Evolutionary conservation across 2,888 invertebrate species (phyloP).

Genomic region (Synergus gifuensis): DNA sequence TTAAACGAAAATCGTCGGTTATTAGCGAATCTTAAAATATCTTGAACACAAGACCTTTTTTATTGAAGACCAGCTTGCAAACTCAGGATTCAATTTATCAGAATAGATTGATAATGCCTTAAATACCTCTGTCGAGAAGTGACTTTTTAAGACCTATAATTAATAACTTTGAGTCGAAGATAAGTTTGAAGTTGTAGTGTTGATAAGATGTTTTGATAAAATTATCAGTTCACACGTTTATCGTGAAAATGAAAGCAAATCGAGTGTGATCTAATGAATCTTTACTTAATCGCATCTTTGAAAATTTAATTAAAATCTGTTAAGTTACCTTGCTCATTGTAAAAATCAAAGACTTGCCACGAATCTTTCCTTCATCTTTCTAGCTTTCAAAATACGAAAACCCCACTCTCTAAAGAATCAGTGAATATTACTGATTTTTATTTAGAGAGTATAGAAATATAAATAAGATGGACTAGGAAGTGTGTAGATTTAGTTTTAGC

Average conservation of each 20-base stretch:
- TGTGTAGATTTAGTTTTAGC: conserved; percentile 29
- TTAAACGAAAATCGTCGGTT: not conserved
- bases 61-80: not conserved
- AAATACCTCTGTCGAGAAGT: not conserved
- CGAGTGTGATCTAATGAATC: too few species aligned
- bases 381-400: too few species aligned
- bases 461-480: not conserved
- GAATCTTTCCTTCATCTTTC: too few species aligned
- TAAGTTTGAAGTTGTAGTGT: not conserved
- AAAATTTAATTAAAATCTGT: too few species aligned
- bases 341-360: too few species aligned
- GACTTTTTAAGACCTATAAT: not conserved
- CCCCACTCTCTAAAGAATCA: not conserved
- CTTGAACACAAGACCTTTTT: not conserved
- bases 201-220: not conserved
- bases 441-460: not conserved
- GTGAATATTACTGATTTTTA: not conserved
- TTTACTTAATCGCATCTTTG: too few species aligned
- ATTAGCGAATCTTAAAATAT: not conserved
- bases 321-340: too few species aligned
- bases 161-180: not conserved
- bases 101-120: not conserved
- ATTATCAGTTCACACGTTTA: not conserved
- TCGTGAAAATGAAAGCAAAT: not conserved
- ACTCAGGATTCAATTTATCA: not conserved